Evolutionary conservation across 2,888 invertebrate genomes (phyloP), one percentile per base, ranked within the genome.

Genomic region (Anaspis maculata): DNA sequence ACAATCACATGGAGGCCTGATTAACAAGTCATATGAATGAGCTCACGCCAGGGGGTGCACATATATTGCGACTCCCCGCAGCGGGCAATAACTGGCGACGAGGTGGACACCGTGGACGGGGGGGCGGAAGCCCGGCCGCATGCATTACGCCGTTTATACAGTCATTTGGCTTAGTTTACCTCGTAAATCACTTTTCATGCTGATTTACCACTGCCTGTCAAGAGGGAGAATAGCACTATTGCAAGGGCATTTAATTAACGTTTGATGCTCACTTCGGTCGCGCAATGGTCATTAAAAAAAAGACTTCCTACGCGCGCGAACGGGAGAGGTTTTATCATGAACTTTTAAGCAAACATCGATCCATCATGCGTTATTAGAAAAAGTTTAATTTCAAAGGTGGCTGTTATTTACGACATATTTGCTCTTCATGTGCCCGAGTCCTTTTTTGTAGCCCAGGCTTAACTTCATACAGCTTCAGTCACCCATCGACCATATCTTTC

Each of bases 1-100:
- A 45, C 43, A 38, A 39, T 41, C 42, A 41, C 45, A 41, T 32
- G 39, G 40, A 40, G 41, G 44, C 35, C 51, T 52, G 49, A 54
- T 54, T 55, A 55, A 53, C 51, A 52, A 55, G 53, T 55, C 51
- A 51, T 52, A 51, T 46, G 49, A 42, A 45, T 41, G 41, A 37
- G 39, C 41, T 32, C 31, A 44, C 39, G 46, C 28, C 39, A 36
- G 46, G 54, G 54, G 49, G 39, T 31, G 43, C 44, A 44, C 50
- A 49, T 51, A 52, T 55, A 53, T 52, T 49, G 46, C 45, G 48
- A 45, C 48, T 28, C 48, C 54, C 52, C 44, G 48, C 44, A 41
- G 52, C 25, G 49, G 33, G 37, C 45, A 46, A 49, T 52, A 50
- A 46, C 42, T 41, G 48, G 36, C 38, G 44, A 36, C 35, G 35